A percentile compares a stretch with the other conserved stretches of the same genome.
These are phyloP conservation scores for Epirrhoe alternata DNA, from an alignment of 2,888 invertebrate species.

Conservation along the genomic window DNA sequence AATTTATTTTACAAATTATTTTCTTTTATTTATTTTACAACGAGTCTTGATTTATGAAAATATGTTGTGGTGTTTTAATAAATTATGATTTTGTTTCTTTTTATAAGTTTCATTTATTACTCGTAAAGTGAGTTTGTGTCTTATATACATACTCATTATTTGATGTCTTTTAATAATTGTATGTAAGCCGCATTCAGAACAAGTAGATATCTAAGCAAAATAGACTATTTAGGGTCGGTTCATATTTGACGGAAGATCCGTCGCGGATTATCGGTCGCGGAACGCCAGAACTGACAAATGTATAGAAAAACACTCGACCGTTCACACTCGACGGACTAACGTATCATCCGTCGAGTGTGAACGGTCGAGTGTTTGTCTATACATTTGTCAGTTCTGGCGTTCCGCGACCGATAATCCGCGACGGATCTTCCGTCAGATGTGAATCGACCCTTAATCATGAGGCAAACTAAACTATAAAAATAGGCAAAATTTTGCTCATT, in stretches of 20 bases:
- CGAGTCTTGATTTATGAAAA: conserved; percentile 15
- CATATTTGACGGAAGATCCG: too few relatives aligned
- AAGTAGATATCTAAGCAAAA: background rate
- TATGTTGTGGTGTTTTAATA: conserved; percentile 25
- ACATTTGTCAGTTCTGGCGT: too few relatives aligned
- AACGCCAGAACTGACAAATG: too few relatives aligned
- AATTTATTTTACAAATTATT: background rate
- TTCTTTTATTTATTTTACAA: conserved; percentile 16
- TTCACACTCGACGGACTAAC: too few relatives aligned
- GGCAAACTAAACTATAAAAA: background rate
- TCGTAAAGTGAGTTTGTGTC: background rate
- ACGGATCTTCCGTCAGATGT: too few relatives aligned
- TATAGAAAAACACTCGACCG: too few relatives aligned
- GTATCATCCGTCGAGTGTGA: too few relatives aligned
- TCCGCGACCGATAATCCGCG: too few relatives aligned
- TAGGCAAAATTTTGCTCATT: background rate
- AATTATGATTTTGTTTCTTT: conserved; percentile 22
- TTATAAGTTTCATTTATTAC: background rate
- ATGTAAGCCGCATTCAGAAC: conserved; percentile 10
- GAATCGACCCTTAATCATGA: background rate
- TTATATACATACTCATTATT: background rate
- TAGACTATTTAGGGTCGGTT: too few relatives aligned
- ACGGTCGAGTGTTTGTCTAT: too few relatives aligned
- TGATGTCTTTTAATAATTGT: background rate
- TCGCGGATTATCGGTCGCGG: too few relatives aligned